Evolutionary conservation across 2,797 vertebrate genomes (phyloP), one percentile per base, ranked within the genome.

Genomic region (Pteropus rufus): DNA sequence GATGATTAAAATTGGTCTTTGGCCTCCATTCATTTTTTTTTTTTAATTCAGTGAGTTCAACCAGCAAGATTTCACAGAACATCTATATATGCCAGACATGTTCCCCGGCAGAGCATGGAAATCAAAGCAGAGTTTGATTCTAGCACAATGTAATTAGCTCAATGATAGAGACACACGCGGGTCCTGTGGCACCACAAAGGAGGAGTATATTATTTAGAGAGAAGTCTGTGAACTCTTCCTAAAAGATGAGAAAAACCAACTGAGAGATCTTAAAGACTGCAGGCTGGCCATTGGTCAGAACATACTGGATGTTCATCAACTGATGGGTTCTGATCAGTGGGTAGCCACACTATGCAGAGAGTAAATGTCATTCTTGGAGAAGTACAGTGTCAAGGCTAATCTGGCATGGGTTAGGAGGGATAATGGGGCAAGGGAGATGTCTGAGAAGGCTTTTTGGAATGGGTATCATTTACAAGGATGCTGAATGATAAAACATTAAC

Each of bases 11-110:
- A 36, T 31, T 65, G 15, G 34, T 54, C 49, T 88, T 89, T 83
- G 64, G 52, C 58, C 75, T 92, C 56, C 39, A 65, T 93, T 95
- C 52, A 31, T 46, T 91, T 72, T 65, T n/a, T 19, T 46, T 49
- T 56, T 69, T 76, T 52, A 75, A 64, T 80, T 90, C 34, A 60
- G 31, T 92, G 69, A 44, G 15, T 91, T 90, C 83, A 8, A 8
- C 54, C 93, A 75, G 34, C 24, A 52, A 80, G 24, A 75, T 77
- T 80, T 80, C 82, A 26, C 10, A 62, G 34, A 81, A 41, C 54
- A 8, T 76, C 41, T 56, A 0, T 5, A 7, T 26, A 24, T n/a
- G 31, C 15, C 36, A 44, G 52, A 16, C 36, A 9, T 26, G 41
- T 16, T 54, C 21, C 12, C 11, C 44, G 81, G n/a, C 7, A 49